Evolutionary conservation across 2,113 vertebrate genomes (phyloP).

Genomic region (Chaenogobius annularis): DNA sequence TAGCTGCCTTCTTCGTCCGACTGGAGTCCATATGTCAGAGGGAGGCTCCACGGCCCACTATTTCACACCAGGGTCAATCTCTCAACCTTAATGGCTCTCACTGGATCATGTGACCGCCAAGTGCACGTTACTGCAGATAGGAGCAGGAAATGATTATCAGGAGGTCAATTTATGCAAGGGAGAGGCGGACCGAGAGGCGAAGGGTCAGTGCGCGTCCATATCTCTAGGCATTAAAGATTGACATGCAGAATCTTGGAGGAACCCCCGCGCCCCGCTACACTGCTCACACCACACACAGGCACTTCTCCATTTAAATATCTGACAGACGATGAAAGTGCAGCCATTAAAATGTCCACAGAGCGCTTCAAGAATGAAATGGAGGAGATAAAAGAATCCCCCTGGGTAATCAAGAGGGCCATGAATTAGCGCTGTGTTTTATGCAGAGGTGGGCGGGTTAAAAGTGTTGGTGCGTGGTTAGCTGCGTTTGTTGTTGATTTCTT

Average conservation of each 20-base stretch:
- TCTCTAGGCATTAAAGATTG: constrained; percentile 77
- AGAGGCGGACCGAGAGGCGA: constrained; percentile 69
- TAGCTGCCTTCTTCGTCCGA: constrained; percentile 60
- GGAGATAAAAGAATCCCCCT: constrained; percentile 78
- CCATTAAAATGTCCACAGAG: constrained; percentile 77
- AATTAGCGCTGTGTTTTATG: constrained; percentile 74
- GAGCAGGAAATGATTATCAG: constrained; percentile 74
- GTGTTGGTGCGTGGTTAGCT: constrained; percentile 57
- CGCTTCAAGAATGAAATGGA: constrained; percentile 79
- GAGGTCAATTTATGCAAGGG: constrained; percentile 77
- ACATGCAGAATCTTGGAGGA: constrained; percentile 71
- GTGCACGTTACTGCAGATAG: constrained; percentile 70
- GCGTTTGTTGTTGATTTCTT: constrained; percentile 65
- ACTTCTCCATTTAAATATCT: constrained; percentile 78
- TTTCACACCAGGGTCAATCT: constrained; percentile 69
- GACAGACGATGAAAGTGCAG: constrained; percentile 79
- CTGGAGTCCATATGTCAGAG: constrained; percentile 71
- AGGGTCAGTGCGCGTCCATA: constrained; percentile 71
- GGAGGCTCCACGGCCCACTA: constrained; percentile 52
- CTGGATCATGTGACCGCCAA: constrained; percentile 68
- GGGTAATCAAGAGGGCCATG: constrained; percentile 76
- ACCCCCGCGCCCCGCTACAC: constrained; percentile 39
- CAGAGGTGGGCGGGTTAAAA: constrained; percentile 42
- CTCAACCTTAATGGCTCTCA: constrained; percentile 70
- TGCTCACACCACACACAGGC: constrained; percentile 57